These are phyloP conservation scores for Protobothrops mucrosquamatus DNA, from an alignment of 2,113 vertebrate species.

Conservation along the genomic window DNA sequence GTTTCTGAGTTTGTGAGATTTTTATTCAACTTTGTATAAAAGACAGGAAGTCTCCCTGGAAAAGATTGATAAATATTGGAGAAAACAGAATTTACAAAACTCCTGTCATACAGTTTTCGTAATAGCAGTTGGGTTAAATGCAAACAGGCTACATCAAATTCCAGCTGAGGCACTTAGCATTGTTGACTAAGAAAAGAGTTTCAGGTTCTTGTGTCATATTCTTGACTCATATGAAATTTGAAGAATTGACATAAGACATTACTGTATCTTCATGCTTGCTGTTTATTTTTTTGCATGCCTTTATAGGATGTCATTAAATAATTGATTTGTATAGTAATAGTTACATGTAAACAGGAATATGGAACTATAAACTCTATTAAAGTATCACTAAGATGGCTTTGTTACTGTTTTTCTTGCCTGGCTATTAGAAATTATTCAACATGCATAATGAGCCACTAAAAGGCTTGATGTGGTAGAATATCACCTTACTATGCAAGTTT, in stretches of 20 bases:
- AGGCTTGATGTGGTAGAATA: neutral
- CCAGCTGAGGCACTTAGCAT: neutral
- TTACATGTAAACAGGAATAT: neutral
- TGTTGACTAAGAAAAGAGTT: neutral
- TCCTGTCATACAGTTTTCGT: neutral
- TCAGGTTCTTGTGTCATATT: rapidly evolving
- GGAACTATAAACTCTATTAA: conserved; percentile 20
- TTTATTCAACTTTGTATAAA: neutral
- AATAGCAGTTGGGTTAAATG: neutral
- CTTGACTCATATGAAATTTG: conserved; percentile 1
- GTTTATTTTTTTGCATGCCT: neutral
- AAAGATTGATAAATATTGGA: neutral
- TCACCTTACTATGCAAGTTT: conserved; percentile 1
- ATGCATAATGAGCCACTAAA: neutral
- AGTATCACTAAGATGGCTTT: conserved; percentile 51
- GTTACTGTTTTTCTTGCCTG: neutral
- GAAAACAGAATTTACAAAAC: too few species aligned
- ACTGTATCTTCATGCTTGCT: neutral
- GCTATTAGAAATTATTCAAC: conserved; percentile 43
- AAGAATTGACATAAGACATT: neutral
- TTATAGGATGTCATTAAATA: neutral
- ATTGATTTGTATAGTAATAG: neutral
- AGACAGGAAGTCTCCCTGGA: neutral
- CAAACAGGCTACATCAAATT: neutral
- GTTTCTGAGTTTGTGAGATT: neutral